A percentile compares a stretch with the other conserved stretches of the same genome.
These are phyloP conservation scores for Pluvialis apricaria DNA, from an alignment of 2,113 vertebrate species.

Conservation along the genomic window DNA sequence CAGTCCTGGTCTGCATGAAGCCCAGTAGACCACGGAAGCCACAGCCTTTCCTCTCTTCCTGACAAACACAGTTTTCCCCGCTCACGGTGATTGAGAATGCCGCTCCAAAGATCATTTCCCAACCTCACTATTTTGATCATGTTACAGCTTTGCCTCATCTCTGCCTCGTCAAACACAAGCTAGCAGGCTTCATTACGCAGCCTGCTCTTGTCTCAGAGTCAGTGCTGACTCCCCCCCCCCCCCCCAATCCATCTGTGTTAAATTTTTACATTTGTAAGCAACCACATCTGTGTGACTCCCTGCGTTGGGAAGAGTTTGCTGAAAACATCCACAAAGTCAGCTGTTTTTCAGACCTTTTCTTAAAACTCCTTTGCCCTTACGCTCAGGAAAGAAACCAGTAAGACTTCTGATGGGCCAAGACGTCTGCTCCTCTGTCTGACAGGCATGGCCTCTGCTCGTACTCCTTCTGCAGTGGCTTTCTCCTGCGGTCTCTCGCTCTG, in stretches of 20 bases:
- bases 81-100: background rate
- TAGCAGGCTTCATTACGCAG: background rate
- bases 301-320: rapidly evolving
- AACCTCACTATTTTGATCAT: background rate
- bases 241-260: background rate
- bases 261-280: background rate
- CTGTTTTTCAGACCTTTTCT: background rate
- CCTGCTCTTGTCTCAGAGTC: background rate
- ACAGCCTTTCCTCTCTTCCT: background rate
- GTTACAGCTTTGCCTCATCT: background rate
- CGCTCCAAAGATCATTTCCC: background rate
- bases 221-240: rapidly evolving
- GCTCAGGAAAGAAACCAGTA: background rate
- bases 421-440: background rate
- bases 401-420: background rate
- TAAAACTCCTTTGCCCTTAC: background rate
- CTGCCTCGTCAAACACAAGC: background rate
- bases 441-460: background rate
- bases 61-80: background rate
- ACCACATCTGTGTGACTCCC: background rate
- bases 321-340: background rate
- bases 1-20: background rate
- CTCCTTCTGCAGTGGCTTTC: background rate
- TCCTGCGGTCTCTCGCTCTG: background rate
- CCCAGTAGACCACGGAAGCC: background rate